A percentile compares a stretch with the other conserved stretches of the same genome.
Conservation (phyloP, 2,888 invertebrate species). For the Amblyjoppa proteus region DNA sequence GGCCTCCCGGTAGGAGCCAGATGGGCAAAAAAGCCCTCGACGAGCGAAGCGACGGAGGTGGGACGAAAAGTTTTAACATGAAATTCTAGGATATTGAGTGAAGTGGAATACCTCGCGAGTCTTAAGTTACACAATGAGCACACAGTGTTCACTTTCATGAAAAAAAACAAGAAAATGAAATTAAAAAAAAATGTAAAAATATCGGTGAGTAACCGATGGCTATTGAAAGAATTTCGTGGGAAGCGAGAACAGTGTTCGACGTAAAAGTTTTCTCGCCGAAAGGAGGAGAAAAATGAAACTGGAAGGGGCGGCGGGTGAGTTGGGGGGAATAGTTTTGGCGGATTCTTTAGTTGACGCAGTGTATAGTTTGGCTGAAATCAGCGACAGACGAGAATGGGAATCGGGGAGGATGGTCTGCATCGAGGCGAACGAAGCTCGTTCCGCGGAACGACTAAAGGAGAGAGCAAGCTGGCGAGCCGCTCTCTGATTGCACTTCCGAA, state of each 20-base stretch:
- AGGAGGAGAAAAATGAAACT: constrained; percentile 29
- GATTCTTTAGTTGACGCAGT: constrained; percentile 22
- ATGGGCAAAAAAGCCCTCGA: not conserved
- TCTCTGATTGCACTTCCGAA: constrained; percentile 39
- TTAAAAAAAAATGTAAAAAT: not conserved
- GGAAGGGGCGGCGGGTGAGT: not conserved
- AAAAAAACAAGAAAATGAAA: not conserved
- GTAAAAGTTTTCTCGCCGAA: constrained; percentile 4
- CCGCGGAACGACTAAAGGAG: not conserved
- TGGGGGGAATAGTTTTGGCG: not conserved
- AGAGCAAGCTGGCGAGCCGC: not conserved
- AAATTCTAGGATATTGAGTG: constrained; percentile 15
- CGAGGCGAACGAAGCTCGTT: not conserved
- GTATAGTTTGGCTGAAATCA: constrained; percentile 6
- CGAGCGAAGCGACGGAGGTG: constrained; percentile 13
- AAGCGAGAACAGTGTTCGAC: not conserved
- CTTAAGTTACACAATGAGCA: constrained; percentile 36
- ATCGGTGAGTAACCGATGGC: constrained; percentile 44
- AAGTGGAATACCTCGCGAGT: constrained; percentile 17
- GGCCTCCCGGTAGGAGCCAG: not conserved
- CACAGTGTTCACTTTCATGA: constrained; percentile 30
- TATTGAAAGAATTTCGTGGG: constrained; percentile 54
- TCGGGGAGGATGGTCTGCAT: not conserved
- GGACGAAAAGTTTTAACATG: constrained; percentile 59
- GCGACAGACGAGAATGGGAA: constrained; percentile 9